phyloP scores from a whole-genome alignment of 2,888 invertebrate genomes.

The Mythimna lalbum region DNA sequence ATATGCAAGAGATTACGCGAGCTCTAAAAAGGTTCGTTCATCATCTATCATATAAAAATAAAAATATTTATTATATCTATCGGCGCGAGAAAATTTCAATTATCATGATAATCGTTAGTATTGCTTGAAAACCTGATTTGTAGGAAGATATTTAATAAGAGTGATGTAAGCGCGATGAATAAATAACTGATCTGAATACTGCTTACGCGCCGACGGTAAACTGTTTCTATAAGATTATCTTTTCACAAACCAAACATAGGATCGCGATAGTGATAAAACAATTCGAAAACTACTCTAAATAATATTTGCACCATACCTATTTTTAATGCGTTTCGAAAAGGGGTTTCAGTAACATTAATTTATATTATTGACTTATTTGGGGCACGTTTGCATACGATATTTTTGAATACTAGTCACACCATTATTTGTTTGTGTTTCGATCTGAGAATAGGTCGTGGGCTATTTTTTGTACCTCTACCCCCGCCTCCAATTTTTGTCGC shows the following conservation, averaged over 20 bases:
- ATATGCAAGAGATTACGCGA: slow-evolving; percentile 35
- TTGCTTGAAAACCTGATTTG: slow-evolving; percentile 2
- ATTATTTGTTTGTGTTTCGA: too few relatives aligned
- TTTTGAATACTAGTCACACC: not conserved
- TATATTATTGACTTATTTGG: not conserved
- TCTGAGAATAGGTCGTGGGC: too few relatives aligned
- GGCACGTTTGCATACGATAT: not conserved
- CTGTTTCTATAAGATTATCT: not conserved
- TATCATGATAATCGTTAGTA: slow-evolving; percentile 4
- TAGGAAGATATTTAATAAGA: not conserved
- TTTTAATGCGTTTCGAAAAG: not conserved
- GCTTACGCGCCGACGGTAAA: not conserved
- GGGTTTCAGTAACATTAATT: not conserved
- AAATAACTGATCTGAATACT: not conserved
- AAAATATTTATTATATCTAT: slow-evolving; percentile 29
- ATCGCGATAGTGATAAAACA: not conserved
- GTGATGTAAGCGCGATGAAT: not conserved
- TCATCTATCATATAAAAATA: slow-evolving; percentile 9
- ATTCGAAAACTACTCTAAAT: not conserved
- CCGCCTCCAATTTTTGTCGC: too few relatives aligned
- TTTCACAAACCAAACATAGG: slow-evolving; percentile 1
- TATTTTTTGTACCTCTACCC: too few relatives aligned
- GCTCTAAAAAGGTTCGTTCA: slow-evolving; percentile 11
- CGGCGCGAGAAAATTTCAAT: slow-evolving; percentile 26
- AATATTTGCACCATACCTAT: not conserved